Evolutionary conservation across 2,113 vertebrate genomes (phyloP).

Genomic region (Sander vitreus): DNA sequence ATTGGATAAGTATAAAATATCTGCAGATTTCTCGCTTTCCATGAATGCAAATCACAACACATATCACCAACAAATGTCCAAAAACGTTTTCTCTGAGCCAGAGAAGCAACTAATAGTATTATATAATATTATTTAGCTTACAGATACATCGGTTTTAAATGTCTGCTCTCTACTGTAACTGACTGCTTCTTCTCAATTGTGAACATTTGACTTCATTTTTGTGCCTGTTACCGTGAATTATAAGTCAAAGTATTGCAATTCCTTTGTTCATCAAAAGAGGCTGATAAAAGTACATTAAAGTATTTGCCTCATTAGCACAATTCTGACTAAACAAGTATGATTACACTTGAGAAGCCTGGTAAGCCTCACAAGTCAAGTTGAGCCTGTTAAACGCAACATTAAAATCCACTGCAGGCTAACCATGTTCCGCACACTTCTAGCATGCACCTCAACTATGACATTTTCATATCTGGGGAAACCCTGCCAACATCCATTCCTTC

Average conservation of each 20-base stretch:
- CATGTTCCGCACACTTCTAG: too few species aligned
- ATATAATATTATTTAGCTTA: too few species aligned
- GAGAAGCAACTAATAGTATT: not conserved
- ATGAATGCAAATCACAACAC: not conserved
- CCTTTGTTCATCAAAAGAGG: constrained; percentile 4
- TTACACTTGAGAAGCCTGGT: not conserved
- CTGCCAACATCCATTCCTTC: constrained; percentile 38
- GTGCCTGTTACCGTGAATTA: not conserved
- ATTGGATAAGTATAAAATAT: not conserved
- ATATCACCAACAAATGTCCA: not conserved
- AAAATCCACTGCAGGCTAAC: constrained; percentile 14
- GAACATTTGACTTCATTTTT: not conserved
- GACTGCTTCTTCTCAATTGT: not conserved
- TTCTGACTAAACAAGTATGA: not conserved
- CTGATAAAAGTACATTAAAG: constrained; percentile 1
- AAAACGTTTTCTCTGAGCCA: not conserved
- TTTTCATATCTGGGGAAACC: constrained; percentile 17
- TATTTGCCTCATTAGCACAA: not conserved
- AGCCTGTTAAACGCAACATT: constrained; percentile 7
- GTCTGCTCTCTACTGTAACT: not conserved
- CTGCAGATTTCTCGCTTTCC: not conserved
- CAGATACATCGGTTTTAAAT: too few species aligned
- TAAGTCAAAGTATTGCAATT: not conserved
- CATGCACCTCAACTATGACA: constrained; percentile 16
- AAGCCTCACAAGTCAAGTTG: not conserved